Conservation (phyloP, 2,888 invertebrate species). For the Drosophila algonquin region DNA sequence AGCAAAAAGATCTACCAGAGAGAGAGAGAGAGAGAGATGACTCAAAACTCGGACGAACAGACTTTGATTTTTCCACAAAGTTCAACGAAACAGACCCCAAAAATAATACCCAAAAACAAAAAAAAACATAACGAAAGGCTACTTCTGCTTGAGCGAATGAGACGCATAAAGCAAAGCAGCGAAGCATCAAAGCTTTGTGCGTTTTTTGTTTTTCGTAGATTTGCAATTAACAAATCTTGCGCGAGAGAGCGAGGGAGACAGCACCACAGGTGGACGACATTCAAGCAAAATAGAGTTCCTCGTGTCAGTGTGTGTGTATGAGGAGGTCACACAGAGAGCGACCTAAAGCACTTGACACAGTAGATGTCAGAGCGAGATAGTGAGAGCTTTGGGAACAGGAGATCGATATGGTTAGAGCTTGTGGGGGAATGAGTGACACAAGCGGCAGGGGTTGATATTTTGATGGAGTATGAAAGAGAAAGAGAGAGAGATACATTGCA, state of each 20-base stretch:
- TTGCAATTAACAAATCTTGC: constrained; percentile 62
- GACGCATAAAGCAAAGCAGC: constrained; percentile 53
- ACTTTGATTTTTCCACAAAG: constrained; percentile 40
- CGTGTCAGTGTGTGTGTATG: constrained; percentile 33
- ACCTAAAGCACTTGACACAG: constrained; percentile 19
- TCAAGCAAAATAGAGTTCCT: constrained; percentile 45
- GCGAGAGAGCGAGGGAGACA: constrained; percentile 11
- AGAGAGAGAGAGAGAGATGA: neutral
- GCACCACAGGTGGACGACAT: constrained; percentile 67
- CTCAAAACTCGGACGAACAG: constrained; percentile 5
- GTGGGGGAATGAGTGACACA: neutral
- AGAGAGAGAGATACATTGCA: neutral
- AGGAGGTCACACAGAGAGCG: constrained; percentile 57
- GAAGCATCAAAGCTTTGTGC: constrained; percentile 18
- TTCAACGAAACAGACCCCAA: constrained; percentile 68
- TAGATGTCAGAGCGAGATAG: neutral
- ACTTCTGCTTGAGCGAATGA: constrained; percentile 54
- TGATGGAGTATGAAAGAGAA: neutral
- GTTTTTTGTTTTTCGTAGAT: constrained; percentile 39
- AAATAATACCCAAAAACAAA: constrained; percentile 45
- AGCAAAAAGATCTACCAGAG: neutral
- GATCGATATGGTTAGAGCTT: neutral
- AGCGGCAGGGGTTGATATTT: neutral
- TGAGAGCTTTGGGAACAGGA: neutral
- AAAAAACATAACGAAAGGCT: constrained; percentile 33